Base-by-base conservation (phyloP, 2,888 invertebrate genomes). In the Mechanitis mazaeus region DNA sequence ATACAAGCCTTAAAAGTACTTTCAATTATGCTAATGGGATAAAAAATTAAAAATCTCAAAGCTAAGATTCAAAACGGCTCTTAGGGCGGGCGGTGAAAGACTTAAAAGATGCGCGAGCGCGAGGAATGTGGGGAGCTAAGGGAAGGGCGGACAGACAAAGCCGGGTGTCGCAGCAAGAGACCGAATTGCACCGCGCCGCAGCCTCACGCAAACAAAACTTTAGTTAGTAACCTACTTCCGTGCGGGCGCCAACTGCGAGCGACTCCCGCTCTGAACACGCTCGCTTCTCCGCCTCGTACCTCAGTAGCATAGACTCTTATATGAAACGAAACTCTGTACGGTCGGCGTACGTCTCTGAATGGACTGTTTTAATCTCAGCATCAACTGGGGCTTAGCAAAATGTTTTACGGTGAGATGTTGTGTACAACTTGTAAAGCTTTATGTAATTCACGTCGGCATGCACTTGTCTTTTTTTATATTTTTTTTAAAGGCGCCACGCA, bases 161-260 rank as follows among this genome's bases (percentile, higher is more conserved):
- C 79, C 81, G 74, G 74, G 72, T 68, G 70, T 68, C 80, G 78
- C 79, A 81, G 75, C 71, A 69, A 71, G 72, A 75, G 73, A 78
- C 81, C 79, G 83, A 85, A 72, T 69, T 74, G 74, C 73, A 73
- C 85, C 87, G 79, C 85, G 84, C 80, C 85, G 85, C 89, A 90
- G 88, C 90, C 88, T 89, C 90, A 87, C 89, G 87, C 89, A 86
- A 90, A 90, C 89, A 87, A 90, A 89, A 89, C 86, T 90, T 90
- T 90, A 90, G 90, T 90, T 87, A 86, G 78, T 89, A 90, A 90
- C 90, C 90, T 89, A 90, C 90, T 89, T 90, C 90, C 89, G 90
- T 83, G 87, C 89, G 88, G 83, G 88, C 84, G 87, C 87, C 87
- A 85, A 84, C 84, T 80, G 85, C 83, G 79, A 78, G 78, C 80